Percentiles rank a stretch among this genome's conserved stretches.
Evolutionary conservation across 2,888 invertebrate species (phyloP).

Genomic region (Phrixothrix hirtus): DNA sequence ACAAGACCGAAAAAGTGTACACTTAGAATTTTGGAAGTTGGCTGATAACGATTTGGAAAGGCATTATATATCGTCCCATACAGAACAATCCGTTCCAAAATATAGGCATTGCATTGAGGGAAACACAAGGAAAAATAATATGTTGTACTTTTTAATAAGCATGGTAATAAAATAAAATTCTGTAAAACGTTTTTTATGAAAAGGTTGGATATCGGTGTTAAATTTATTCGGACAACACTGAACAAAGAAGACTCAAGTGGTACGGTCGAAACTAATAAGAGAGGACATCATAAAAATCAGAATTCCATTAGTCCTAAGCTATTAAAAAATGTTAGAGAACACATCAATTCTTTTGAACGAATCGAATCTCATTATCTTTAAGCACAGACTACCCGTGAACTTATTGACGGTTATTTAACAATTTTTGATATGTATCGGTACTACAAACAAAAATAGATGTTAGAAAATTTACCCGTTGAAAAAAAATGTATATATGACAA

Average conservation of each 20-base stretch:
- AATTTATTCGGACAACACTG: too few relatives aligned
- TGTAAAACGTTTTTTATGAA: too few relatives aligned
- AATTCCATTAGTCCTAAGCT: too few relatives aligned
- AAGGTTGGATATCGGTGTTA: background rate
- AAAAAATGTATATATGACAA: background rate
- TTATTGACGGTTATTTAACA: background rate
- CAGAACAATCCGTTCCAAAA: background rate
- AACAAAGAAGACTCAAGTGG: too few relatives aligned
- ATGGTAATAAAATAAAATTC: too few relatives aligned
- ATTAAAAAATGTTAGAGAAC: too few relatives aligned
- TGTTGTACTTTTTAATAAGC: background rate
- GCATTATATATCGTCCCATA: background rate
- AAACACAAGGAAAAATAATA: background rate
- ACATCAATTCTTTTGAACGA: too few relatives aligned
- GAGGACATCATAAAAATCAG: too few relatives aligned
- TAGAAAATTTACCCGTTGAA: background rate
- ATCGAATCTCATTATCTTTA: too few relatives aligned
- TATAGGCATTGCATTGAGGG: background rate
- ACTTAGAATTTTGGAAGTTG: background rate
- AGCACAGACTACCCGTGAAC: too few relatives aligned
- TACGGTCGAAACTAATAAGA: too few relatives aligned
- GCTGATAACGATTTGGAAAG: background rate
- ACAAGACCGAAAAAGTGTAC: background rate
- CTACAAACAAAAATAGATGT: background rate
- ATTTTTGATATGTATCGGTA: background rate